Conservation (phyloP, 2,888 invertebrate genomes). For the Cephus spinipes region DNA sequence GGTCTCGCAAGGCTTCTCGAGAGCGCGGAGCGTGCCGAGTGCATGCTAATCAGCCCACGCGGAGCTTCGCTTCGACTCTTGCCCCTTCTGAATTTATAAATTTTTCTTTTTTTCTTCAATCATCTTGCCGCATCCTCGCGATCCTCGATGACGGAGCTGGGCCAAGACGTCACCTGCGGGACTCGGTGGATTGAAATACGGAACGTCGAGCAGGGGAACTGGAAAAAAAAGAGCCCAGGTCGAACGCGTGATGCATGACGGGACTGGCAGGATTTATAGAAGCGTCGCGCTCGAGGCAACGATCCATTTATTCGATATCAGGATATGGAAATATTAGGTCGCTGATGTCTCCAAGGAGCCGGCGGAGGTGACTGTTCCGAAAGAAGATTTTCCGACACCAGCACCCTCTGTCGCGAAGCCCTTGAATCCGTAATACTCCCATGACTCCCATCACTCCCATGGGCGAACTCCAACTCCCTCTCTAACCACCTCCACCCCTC, state of each 20-base stretch:
- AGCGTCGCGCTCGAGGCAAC: slow-evolving; percentile 50
- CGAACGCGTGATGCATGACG: slow-evolving; percentile 53
- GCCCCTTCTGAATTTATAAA: neutral
- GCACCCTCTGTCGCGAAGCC: slow-evolving; percentile 22
- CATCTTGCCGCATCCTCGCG: slow-evolving; percentile 8
- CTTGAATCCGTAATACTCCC: slow-evolving; percentile 57
- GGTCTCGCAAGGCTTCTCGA: slow-evolving; percentile 5
- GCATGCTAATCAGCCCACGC: slow-evolving; percentile 9
- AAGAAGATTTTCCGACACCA: neutral
- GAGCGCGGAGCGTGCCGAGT: slow-evolving; percentile 1
- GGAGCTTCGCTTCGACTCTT: neutral
- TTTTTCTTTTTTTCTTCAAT: slow-evolving; percentile 1
- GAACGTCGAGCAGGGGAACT: neutral
- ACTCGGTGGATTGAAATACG: neutral
- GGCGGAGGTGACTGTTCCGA: neutral
- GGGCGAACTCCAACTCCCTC: slow-evolving; percentile 37
- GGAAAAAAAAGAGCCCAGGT: neutral
- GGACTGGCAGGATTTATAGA: slow-evolving; percentile 53
- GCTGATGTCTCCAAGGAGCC: slow-evolving; percentile 43
- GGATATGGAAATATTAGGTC: slow-evolving; percentile 60
- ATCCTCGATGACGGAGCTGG: neutral
- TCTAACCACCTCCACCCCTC: slow-evolving; percentile 3
- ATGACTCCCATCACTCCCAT: slow-evolving; percentile 40
- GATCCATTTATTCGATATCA: slow-evolving; percentile 60
- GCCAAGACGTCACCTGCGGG: neutral